Evolutionary conservation across 2,888 invertebrate genomes (phyloP).

Genomic region (Hirtodrosophila duncani): DNA sequence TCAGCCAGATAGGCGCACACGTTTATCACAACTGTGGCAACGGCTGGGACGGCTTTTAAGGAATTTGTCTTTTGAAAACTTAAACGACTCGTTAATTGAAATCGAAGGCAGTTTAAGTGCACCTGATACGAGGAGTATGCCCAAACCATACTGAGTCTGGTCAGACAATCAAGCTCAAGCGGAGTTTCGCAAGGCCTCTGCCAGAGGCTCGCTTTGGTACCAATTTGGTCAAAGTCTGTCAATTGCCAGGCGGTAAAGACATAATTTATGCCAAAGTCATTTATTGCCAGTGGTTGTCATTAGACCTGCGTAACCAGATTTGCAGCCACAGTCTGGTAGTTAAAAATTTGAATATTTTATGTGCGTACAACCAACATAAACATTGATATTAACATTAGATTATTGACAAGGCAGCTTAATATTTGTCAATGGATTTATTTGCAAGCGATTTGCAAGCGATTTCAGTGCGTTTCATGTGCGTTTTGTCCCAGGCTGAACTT

Average conservation of each 20-base stretch:
- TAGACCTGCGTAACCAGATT: conserved; percentile 24
- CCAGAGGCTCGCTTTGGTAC: conserved; percentile 27
- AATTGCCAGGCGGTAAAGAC: conserved; percentile 30
- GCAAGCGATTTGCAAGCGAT: conserved; percentile 34
- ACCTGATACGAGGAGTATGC: conserved; percentile 24
- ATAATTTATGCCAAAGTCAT: conserved; percentile 38
- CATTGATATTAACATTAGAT: conserved; percentile 18
- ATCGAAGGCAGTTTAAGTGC: conserved; percentile 47
- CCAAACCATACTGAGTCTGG: too few species aligned
- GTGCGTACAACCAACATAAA: conserved; percentile 11
- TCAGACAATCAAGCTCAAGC: too few species aligned
- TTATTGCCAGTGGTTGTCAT: conserved; percentile 17
- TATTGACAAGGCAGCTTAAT: neutral
- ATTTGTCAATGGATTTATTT: conserved; percentile 12
- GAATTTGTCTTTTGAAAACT: conserved; percentile 5
- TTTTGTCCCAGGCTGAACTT: too few species aligned
- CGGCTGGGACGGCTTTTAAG: conserved; percentile 10
- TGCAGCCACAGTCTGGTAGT: conserved; percentile 11
- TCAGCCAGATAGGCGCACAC: conserved; percentile 2
- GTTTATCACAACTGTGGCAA: conserved; percentile 22
- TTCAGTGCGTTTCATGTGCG: conserved; percentile 34
- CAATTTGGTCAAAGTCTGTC: conserved; percentile 30
- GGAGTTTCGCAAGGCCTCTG: too few species aligned
- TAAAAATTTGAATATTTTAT: too few species aligned
- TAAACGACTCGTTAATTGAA: conserved; percentile 41